Percentiles rank a stretch among this genome's conserved stretches.
Evolutionary conservation across 2,113 vertebrate genomes (phyloP).

Genomic region (Bungarus multicinctus): DNA sequence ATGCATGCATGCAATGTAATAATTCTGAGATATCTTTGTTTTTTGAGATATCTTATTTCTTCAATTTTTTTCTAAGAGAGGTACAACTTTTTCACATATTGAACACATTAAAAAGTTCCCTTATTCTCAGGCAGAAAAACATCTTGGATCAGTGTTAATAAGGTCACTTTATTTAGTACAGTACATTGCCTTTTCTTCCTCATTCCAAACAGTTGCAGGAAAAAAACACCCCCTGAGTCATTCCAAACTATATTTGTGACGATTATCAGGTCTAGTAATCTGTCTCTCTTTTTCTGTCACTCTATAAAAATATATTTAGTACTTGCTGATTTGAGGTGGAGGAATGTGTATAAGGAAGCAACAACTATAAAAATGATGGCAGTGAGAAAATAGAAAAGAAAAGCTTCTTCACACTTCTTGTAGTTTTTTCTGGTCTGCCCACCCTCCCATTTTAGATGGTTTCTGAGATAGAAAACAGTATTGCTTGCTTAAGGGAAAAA

Average conservation of each 20-base stretch:
- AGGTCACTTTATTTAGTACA: neutral
- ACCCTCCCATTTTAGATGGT: neutral
- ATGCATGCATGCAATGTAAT: too few relatives aligned
- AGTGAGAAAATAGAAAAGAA: neutral
- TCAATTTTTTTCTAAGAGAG: neutral
- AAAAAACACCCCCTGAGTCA: neutral
- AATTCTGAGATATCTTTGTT: neutral
- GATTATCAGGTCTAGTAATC: neutral
- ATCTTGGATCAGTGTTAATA: neutral
- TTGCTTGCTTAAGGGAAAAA: slow-evolving; percentile 20
- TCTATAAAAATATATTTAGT: neutral
- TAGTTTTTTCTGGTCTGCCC: neutral
- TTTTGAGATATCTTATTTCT: neutral
- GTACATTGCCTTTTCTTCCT: neutral
- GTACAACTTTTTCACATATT: neutral
- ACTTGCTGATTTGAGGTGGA: neutral
- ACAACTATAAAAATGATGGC: neutral
- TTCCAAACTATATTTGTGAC: neutral
- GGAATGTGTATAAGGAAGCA: neutral
- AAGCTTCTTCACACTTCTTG: neutral
- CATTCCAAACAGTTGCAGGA: neutral
- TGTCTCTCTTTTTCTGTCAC: neutral
- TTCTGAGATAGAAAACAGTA: slow-evolving; percentile 16
- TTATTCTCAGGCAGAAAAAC: neutral
- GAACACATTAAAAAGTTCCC: neutral